Conservation (phyloP, 2,797 vertebrate species). For the Acrossocheilus fasciatus region DNA sequence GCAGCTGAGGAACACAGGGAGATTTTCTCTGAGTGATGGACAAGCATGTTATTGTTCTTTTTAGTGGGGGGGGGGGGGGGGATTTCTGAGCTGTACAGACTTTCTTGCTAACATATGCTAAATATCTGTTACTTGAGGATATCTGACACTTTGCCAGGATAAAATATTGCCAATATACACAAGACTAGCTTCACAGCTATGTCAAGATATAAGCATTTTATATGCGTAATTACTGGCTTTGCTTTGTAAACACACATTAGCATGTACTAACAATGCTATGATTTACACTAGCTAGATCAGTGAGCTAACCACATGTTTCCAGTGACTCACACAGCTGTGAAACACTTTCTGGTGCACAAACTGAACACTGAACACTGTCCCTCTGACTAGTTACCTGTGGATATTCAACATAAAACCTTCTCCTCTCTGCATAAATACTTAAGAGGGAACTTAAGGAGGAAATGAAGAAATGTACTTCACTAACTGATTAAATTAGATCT, state of each 20-base stretch:
- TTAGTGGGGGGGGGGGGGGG: too few species aligned
- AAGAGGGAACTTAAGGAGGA: neutral
- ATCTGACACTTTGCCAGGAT: neutral
- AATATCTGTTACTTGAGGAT: conserved; percentile 18
- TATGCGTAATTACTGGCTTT: neutral
- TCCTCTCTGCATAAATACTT: neutral
- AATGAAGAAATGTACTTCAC: neutral
- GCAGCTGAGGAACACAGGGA: neutral
- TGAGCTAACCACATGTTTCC: neutral
- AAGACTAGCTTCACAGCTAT: neutral
- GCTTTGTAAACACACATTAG: neutral
- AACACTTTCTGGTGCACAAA: neutral
- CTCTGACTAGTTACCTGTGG: neutral
- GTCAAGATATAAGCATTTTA: neutral
- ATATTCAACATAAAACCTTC: neutral
- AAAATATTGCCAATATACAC: conserved; percentile 1
- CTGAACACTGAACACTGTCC: neutral
- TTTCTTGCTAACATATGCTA: conserved; percentile 5
- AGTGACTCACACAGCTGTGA: neutral
- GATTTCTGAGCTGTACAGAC: conserved; percentile 49
- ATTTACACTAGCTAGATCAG: neutral
- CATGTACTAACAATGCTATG: neutral
- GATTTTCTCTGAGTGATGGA: neutral
- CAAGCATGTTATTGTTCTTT: conserved; percentile 1
- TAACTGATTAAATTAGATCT: neutral